Conservation (phyloP, 2,888 invertebrate species). For the Parnassius mnemosyne region DNA sequence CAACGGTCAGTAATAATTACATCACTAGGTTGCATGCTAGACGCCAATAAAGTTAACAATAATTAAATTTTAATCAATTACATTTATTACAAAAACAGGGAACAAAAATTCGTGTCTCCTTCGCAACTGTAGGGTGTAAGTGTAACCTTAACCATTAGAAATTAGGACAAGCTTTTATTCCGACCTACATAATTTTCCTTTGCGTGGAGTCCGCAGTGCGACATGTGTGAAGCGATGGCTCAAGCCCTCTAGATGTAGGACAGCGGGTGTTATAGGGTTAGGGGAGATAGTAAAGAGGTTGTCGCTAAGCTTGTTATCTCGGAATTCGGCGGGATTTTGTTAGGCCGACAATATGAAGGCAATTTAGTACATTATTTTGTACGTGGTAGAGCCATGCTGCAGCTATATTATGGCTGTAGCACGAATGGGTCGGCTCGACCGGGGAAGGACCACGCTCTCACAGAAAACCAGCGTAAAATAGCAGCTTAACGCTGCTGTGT, state of each 20-base stretch:
- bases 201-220: conserved; percentile 13
- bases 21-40: no score
- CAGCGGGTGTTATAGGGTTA: conserved; percentile 2
- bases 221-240: background rate
- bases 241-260: conserved; percentile 6
- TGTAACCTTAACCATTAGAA: background rate
- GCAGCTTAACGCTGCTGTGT: no score
- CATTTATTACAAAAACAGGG: no score
- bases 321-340: conserved; percentile 14
- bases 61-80: no score
- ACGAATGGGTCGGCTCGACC: no score
- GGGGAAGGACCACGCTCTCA: no score
- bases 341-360: conserved; percentile 11
- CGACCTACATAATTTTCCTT: conserved; percentile 13
- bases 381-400: no score
- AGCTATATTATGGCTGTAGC: no score
- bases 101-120: background rate
- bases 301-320: conserved; percentile 20
- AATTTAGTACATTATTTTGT: background rate
- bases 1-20: no score
- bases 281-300: background rate
- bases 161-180: background rate
- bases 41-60: no score
- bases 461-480: no score
- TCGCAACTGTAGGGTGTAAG: background rate